Conservation (phyloP, 2,888 invertebrate genomes). For the Rhyacophila evoluta region DNA sequence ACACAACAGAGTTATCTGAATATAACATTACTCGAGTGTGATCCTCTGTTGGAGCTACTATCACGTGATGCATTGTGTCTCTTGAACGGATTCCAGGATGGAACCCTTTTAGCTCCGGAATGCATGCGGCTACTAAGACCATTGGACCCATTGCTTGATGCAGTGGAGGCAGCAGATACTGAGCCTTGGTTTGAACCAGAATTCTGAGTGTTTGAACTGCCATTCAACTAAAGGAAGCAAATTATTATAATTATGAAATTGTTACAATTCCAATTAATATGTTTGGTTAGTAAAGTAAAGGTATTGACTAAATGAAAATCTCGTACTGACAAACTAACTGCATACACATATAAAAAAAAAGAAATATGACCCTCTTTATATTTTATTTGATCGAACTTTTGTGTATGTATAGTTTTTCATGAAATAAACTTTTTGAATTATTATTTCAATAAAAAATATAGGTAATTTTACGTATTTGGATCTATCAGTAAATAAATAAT, state of each 20-base stretch:
- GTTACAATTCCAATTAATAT: no score
- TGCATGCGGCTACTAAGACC: slow-evolving; percentile 62
- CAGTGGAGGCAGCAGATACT: slow-evolving; percentile 66
- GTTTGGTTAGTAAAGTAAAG: no score
- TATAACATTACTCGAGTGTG: slow-evolving; percentile 71
- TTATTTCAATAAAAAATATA: neutral
- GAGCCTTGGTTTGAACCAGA: slow-evolving; percentile 66
- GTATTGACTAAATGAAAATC: no score
- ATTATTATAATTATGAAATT: no score
- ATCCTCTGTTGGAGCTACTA: slow-evolving; percentile 64
- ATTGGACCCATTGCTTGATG: slow-evolving; percentile 63
- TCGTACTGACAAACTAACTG: no score
- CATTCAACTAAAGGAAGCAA: slow-evolving; percentile 41
- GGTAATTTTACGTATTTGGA: no score
- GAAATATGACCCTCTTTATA: no score
- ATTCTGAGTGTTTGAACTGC: slow-evolving; percentile 55
- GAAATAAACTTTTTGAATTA: neutral
- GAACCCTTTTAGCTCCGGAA: slow-evolving; percentile 66
- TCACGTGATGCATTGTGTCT: slow-evolving; percentile 71
- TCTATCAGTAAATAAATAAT: no score
- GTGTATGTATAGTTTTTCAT: neutral
- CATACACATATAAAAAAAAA: no score
- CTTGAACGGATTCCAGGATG: slow-evolving; percentile 81
- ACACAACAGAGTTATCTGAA: slow-evolving; percentile 67
- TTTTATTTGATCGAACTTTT: no score